These are phyloP conservation scores for Gymnocephalus cernua DNA, from an alignment of 2,113 vertebrate genomes.

Conservation along the genomic window DNA sequence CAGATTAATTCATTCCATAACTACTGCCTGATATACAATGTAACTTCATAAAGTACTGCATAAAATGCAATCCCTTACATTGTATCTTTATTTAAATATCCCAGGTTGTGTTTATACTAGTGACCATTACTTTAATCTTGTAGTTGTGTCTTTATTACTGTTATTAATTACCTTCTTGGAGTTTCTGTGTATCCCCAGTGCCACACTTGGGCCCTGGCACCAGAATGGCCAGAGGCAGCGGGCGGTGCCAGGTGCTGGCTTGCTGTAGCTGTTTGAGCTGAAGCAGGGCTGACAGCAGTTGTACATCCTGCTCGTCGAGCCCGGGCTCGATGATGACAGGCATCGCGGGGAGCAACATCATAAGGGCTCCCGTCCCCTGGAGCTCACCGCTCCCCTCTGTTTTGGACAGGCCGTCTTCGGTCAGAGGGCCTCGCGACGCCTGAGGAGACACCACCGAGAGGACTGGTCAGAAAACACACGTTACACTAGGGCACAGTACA, in stretches of 20 bases:
- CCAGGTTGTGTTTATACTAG: neutral
- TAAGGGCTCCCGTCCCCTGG: slow-evolving; percentile 88
- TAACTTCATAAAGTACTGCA: neutral
- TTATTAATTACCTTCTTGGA: slow-evolving; percentile 75
- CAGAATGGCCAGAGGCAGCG: slow-evolving; percentile 89
- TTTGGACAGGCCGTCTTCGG: slow-evolving; percentile 78
- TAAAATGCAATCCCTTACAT: neutral
- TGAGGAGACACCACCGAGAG: slow-evolving; percentile 55
- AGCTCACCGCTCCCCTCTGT: slow-evolving; percentile 87
- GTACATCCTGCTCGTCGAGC: slow-evolving; percentile 84
- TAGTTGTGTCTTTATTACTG: neutral
- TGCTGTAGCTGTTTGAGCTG: slow-evolving; percentile 94
- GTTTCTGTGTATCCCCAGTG: slow-evolving; percentile 34
- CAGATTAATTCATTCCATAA: neutral
- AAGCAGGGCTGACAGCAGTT: slow-evolving; percentile 90
- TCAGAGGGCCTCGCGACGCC: slow-evolving; percentile 86
- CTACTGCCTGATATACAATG: neutral
- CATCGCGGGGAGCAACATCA: slow-evolving; percentile 88
- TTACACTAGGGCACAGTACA: neutral
- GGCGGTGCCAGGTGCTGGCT: slow-evolving; percentile 88
- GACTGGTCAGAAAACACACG: neutral
- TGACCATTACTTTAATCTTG: too few relatives aligned
- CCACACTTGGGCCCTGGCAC: slow-evolving; percentile 76
- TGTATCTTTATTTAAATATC: neutral
- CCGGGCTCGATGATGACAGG: slow-evolving; percentile 34